These are phyloP conservation scores for Naso thynnoides DNA, from an alignment of 2,797 vertebrate genomes.

Conservation along the genomic window DNA sequence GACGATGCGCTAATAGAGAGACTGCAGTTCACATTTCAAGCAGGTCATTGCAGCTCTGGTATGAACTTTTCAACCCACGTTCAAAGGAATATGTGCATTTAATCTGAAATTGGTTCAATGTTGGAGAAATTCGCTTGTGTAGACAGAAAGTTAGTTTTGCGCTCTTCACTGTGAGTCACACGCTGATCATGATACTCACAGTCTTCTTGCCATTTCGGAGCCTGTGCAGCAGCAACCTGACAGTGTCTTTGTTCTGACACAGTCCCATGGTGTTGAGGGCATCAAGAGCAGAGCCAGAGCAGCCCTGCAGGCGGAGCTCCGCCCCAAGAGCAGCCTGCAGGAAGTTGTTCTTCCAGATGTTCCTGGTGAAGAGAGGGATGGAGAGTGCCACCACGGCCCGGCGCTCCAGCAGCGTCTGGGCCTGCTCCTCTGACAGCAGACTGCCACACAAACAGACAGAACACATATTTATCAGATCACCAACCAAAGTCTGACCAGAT, in stretches of 20 bases:
- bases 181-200: slow-evolving; percentile 51
- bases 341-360: slow-evolving; percentile 81
- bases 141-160: not conserved
- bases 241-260: slow-evolving; percentile 80
- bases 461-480: not conserved
- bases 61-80: too few species aligned
- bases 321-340: slow-evolving; percentile 77
- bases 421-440: slow-evolving; percentile 72
- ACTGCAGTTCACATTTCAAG: too few species aligned
- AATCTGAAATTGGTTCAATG: not conserved
- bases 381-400: slow-evolving; percentile 73
- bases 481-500: not conserved
- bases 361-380: slow-evolving; percentile 78
- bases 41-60: too few species aligned
- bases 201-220: slow-evolving; percentile 51
- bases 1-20: too few species aligned
- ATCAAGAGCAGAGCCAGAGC: slow-evolving; percentile 69
- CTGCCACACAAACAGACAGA: slow-evolving; percentile 41
- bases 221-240: slow-evolving; percentile 67
- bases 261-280: slow-evolving; percentile 78
- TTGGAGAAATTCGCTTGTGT: not conserved
- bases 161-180: too few species aligned
- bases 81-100: too few species aligned
- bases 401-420: slow-evolving; percentile 69
- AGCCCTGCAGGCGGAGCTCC: slow-evolving; percentile 75